These are phyloP conservation scores for Drosophila basisetae DNA, from an alignment of 2,888 invertebrate species.

Conservation along the genomic window DNA sequence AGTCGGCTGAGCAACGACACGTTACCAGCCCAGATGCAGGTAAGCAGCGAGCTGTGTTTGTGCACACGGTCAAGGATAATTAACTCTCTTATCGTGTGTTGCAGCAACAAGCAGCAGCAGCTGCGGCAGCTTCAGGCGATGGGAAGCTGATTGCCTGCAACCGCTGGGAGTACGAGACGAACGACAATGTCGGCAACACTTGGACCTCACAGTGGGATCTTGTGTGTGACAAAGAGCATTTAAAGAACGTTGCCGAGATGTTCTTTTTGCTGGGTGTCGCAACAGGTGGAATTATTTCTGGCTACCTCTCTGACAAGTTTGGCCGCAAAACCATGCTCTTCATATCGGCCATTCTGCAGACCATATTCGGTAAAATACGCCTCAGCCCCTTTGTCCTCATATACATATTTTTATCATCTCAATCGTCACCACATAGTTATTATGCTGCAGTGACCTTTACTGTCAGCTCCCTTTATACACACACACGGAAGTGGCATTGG, in stretches of 20 bases:
- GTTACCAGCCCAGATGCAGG: slow-evolving; percentile 63
- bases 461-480: slow-evolving; percentile 21
- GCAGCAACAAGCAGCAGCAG: slow-evolving; percentile 49
- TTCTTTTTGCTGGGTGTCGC: slow-evolving; percentile 92
- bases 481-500: slow-evolving; percentile 65
- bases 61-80: slow-evolving; percentile 22
- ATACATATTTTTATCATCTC: slow-evolving; percentile 13
- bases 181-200: slow-evolving; percentile 87
- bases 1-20: slow-evolving; percentile 58
- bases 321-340: slow-evolving; percentile 92
- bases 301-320: slow-evolving; percentile 92
- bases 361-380: slow-evolving; percentile 87
- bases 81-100: slow-evolving; percentile 11
- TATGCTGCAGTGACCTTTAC: slow-evolving; percentile 43
- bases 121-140: slow-evolving; percentile 44
- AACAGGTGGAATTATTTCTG: slow-evolving; percentile 91
- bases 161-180: slow-evolving; percentile 88
- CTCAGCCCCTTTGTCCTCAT: background rate
- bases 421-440: slow-evolving; percentile 19
- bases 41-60: slow-evolving; percentile 33
- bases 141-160: slow-evolving; percentile 86
- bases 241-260: slow-evolving; percentile 91
- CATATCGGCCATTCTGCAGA: slow-evolving; percentile 89
- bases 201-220: slow-evolving; percentile 92
- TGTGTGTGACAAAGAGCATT: slow-evolving; percentile 90